Conservation (phyloP, 2,797 vertebrate genomes). For the Natrix natrix region DNA sequence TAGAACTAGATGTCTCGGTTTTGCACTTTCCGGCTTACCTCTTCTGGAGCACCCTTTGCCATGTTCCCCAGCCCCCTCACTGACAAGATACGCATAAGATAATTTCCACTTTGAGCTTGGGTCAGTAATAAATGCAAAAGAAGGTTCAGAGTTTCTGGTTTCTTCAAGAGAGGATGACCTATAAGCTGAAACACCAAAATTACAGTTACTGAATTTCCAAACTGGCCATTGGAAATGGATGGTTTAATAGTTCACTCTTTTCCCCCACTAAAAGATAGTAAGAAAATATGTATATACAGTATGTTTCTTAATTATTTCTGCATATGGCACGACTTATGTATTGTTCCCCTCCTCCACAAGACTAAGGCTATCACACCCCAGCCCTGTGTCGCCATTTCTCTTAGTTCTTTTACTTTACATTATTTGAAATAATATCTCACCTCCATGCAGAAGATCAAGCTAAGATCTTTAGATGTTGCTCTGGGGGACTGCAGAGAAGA, state of each 20-base stretch:
- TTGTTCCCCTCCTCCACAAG: background rate
- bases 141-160: background rate
- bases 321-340: background rate
- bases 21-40: background rate
- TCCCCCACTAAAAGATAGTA: background rate
- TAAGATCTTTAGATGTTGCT: background rate
- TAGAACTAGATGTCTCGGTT: background rate
- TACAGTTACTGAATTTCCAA: background rate
- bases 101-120: background rate
- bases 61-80: background rate
- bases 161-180: background rate
- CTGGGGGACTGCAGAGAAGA: background rate
- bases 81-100: background rate
- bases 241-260: background rate
- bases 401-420: no score
- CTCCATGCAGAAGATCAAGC: slow-evolving; percentile 15
- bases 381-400: background rate
- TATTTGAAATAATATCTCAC: background rate
- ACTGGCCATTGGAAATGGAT: background rate
- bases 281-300: background rate
- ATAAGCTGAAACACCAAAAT: background rate
- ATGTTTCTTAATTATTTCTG: background rate
- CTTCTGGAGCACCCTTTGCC: background rate
- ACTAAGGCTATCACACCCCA: background rate
- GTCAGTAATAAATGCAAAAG: background rate